phyloP scores from a whole-genome alignment of 2,888 invertebrate genomes.

The Meteorus cinctellus region DNA sequence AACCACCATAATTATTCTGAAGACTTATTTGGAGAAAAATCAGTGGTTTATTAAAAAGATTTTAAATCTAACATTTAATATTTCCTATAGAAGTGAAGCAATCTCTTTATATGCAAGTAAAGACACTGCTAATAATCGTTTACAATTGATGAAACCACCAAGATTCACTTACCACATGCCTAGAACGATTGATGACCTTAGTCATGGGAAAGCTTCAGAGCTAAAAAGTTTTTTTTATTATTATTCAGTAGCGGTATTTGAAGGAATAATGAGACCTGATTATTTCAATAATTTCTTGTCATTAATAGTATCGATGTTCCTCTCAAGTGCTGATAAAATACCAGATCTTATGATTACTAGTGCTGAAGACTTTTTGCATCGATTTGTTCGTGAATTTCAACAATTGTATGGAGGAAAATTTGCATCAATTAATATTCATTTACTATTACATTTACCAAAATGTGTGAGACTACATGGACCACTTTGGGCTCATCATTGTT shows the following conservation, averaged over 20 bases:
- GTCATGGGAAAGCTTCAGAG: constrained; percentile 47
- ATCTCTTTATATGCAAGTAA: constrained; percentile 32
- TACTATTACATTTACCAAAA: constrained; percentile 43
- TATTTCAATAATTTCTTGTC: constrained; percentile 40
- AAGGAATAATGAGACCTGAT: constrained; percentile 40
- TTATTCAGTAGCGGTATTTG: constrained; percentile 42
- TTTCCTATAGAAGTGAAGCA: constrained; percentile 20
- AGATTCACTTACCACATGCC: constrained; percentile 46
- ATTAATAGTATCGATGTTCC: constrained; percentile 30
- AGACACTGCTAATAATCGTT: constrained; percentile 26
- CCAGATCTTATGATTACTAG: constrained; percentile 21
- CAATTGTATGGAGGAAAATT: constrained; percentile 42
- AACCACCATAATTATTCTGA: too few species aligned
- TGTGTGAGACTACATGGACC: constrained; percentile 46
- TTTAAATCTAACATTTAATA: constrained; percentile 42
- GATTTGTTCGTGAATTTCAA: constrained; percentile 48
- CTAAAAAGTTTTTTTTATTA: constrained; percentile 45
- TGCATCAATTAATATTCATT: constrained; percentile 46
- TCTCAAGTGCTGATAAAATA: constrained; percentile 39
- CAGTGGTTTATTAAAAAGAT: constrained; percentile 41
- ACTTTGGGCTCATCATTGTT: constrained; percentile 48
- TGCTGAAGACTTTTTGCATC: constrained; percentile 37
- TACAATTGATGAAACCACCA: constrained; percentile 40
- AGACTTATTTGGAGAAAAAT: too few species aligned
- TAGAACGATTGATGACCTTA: constrained; percentile 34